These are phyloP conservation scores for Drosophila neutralis DNA, from an alignment of 2,888 invertebrate species.

Conservation along the genomic window DNA sequence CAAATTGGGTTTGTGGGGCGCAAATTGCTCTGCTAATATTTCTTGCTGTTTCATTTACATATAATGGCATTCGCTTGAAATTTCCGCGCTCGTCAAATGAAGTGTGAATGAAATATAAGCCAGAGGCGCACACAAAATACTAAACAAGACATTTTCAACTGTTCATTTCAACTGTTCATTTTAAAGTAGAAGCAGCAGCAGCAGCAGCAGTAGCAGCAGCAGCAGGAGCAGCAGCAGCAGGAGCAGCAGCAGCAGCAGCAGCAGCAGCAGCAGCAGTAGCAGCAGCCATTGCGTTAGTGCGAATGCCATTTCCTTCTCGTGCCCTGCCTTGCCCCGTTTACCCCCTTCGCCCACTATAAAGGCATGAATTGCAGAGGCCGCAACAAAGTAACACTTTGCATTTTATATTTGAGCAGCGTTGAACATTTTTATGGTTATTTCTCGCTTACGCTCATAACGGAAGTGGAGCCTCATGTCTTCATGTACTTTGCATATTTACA, in stretches of 20 bases:
- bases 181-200: slow-evolving; percentile 52
- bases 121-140: slow-evolving; percentile 38
- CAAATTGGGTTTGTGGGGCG: slow-evolving; percentile 13
- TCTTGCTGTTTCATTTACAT: slow-evolving; percentile 47
- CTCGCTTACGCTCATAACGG: slow-evolving; percentile 65
- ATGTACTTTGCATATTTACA: slow-evolving; percentile 81
- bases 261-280: background rate
- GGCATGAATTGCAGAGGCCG: slow-evolving; percentile 6
- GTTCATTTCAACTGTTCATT: slow-evolving; percentile 59
- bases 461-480: slow-evolving; percentile 81
- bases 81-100: slow-evolving; percentile 56
- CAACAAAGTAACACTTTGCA: slow-evolving; percentile 76
- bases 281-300: background rate
- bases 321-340: background rate
- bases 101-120: slow-evolving; percentile 61
- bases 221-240: slow-evolving; percentile 33
- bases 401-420: slow-evolving; percentile 70
- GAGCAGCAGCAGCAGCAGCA: background rate
- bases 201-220: slow-evolving; percentile 34
- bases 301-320: slow-evolving; percentile 14
- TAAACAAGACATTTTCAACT: slow-evolving; percentile 64
- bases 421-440: slow-evolving; percentile 69
- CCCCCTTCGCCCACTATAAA: background rate
- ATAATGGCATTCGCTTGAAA: slow-evolving; percentile 64
- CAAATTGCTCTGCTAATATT: slow-evolving; percentile 51